Evolutionary conservation across 2,888 invertebrate genomes (phyloP), one percentile per base, ranked within the genome.

Genomic region (Xanthia togata): DNA sequence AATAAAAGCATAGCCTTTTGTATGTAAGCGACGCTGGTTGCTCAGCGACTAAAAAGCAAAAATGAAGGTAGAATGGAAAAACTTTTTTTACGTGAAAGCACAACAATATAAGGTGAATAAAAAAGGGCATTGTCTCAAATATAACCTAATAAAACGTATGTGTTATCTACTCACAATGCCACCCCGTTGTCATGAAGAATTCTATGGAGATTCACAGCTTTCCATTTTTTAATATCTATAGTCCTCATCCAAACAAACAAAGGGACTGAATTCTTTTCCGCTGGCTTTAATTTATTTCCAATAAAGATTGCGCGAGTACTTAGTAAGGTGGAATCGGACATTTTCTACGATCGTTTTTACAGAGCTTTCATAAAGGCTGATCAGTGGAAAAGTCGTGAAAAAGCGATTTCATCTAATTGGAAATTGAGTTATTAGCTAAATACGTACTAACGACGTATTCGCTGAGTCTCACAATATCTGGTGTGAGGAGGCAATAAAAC

Each of bases 201-300:
- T 79, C 77, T 82, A 82, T 82, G 68, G 76, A 82, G 75, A 87
- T 83, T 81, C 78, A 71, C 59, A 73, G 79, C 79, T 80, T 79
- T 87, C 68, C 76, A 82, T 82, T 84, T 83, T 86, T 88, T 88
- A 88, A 88, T 88, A 88, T 85, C 78, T 78, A 31, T 31, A 65
- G 72, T 77, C 71, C 77, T 70, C 73, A 79, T 85, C 73, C 79
- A 77, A 74, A 81, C 84, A 89, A 89, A 88, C 81, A 89, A 91
- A 88, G 87, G 87, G 84, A 77, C 79, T 71, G 76, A 87, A 90
- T 91, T 91, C 87, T 89, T 89, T 90, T 91, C 89, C 89, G 81
- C 87, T 83, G 87, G 87, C 88, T 90, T 91, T 90, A 92, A 93
- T 93, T 93, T 90, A 91, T 91, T 92, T 92, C 88, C 90, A 91